phyloP scores from a whole-genome alignment of 2,888 invertebrate species.

The Taenaris catops region DNA sequence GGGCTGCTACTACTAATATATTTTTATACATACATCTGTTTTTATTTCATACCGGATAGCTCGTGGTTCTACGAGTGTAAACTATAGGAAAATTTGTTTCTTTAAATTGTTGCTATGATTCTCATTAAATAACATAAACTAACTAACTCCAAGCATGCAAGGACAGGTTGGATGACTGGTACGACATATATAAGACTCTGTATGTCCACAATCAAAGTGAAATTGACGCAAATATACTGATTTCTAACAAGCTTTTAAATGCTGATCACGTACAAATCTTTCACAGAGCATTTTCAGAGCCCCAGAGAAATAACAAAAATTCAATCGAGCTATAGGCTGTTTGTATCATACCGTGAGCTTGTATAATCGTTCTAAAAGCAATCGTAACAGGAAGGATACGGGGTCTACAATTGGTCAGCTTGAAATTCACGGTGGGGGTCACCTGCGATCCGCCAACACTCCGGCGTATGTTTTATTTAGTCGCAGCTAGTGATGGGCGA shows the following conservation, averaged over 20 bases:
- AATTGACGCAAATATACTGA: slow-evolving; percentile 4
- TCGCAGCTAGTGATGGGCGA: slow-evolving; percentile 9
- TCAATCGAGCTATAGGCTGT: slow-evolving; percentile 9
- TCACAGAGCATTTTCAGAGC: slow-evolving; percentile 8
- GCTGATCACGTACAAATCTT: slow-evolving; percentile 1
- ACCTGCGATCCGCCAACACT: slow-evolving; percentile 26
- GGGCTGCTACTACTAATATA: too few relatives aligned
- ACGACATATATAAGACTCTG: too few relatives aligned
- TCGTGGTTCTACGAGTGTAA: too few relatives aligned
- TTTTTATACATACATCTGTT: too few relatives aligned
- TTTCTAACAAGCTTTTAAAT: slow-evolving; percentile 1
- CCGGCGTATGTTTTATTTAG: slow-evolving; percentile 33
- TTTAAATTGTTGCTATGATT: too few relatives aligned
- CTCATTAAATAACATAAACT: too few relatives aligned
- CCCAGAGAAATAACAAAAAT: slow-evolving; percentile 13
- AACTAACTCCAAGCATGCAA: too few relatives aligned
- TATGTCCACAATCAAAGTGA: slow-evolving; percentile 10
- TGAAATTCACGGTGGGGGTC: slow-evolving; percentile 25
- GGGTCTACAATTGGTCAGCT: slow-evolving; percentile 10
- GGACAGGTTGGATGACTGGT: too few relatives aligned
- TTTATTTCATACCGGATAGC: too few relatives aligned
- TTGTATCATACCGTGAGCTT: slow-evolving; percentile 7
- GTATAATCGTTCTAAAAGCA: slow-evolving; percentile 5
- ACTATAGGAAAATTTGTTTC: too few relatives aligned
- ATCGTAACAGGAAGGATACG: slow-evolving; percentile 7